phyloP scores from a whole-genome alignment of 2,888 invertebrate genomes.

The Lithophane semibrunnea region DNA sequence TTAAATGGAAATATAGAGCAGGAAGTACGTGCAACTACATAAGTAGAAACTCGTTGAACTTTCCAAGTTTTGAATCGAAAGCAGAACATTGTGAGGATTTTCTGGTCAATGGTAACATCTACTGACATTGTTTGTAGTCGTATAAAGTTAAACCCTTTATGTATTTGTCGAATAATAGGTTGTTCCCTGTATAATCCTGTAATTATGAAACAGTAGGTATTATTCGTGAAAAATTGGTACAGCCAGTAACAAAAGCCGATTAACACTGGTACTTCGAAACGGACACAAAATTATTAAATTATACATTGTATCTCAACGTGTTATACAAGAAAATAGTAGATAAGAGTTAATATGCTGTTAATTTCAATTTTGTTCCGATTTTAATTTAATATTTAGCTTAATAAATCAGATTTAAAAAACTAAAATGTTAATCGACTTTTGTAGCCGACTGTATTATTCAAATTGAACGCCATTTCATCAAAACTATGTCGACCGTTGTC shows the following conservation, averaged over 20 bases:
- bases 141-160: conserved; percentile 18
- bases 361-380: background rate
- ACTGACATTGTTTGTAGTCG: conserved; percentile 12
- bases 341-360: background rate
- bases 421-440: background rate
- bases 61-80: conserved; percentile 32
- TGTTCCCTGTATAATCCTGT: conserved; percentile 8
- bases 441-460: background rate
- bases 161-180: conserved; percentile 18
- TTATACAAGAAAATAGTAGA: no score
- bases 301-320: no score
- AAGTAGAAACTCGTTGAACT: conserved; percentile 29
- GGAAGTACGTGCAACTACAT: conserved; percentile 21
- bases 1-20: conserved; percentile 2
- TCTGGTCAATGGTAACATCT: background rate
- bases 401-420: background rate
- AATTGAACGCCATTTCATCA: conserved; percentile 13
- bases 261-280: background rate
- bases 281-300: background rate
- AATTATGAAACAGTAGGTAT: background rate
- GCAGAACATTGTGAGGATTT: conserved; percentile 8
- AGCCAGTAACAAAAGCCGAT: background rate
- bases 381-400: background rate
- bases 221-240: background rate
- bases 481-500: background rate